Evolutionary conservation across 23 tunicate species (phyloP).

Genomic region (Trididemnum clinides): DNA sequence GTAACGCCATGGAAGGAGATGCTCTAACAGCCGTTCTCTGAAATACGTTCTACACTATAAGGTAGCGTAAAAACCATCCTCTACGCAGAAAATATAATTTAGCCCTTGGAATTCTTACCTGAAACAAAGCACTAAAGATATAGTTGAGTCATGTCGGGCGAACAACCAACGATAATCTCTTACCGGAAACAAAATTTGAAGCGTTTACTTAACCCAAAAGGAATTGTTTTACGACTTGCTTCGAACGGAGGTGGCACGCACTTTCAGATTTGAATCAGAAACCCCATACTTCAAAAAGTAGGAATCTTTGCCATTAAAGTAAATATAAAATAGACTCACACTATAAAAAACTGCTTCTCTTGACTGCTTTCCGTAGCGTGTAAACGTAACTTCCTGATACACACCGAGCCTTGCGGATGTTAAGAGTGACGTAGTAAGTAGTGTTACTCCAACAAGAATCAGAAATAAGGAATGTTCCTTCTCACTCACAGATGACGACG

Average conservation of each 20-base stretch:
- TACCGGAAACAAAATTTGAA: too few species aligned
- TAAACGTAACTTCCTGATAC: slow-evolving; percentile 77
- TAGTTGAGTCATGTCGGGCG: too few species aligned
- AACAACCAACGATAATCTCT: too few species aligned
- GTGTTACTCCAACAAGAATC: slow-evolving; percentile 53
- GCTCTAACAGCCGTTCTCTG: too few species aligned
- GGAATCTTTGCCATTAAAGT: neutral
- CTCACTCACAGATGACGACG: neutral
- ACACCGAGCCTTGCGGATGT: slow-evolving; percentile 79
- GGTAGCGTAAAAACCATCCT: too few species aligned
- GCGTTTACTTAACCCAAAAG: too few species aligned
- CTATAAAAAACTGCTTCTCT: slow-evolving; percentile 82
- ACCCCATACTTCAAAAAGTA: neutral
- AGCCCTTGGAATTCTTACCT: too few species aligned
- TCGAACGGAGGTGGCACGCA: neutral
- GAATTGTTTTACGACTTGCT: too few species aligned
- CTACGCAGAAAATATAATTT: too few species aligned
- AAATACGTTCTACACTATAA: too few species aligned
- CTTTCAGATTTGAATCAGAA: neutral
- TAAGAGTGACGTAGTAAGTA: slow-evolving; percentile 46
- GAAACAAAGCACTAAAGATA: too few species aligned
- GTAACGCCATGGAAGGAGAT: too few species aligned
- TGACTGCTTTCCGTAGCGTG: slow-evolving; percentile 67
- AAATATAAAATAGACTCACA: slow-evolving; percentile 40
- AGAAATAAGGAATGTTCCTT: slow-evolving; percentile 3